Evolutionary conservation across 2,888 invertebrate genomes (phyloP), one percentile per base, ranked within the genome.

Genomic region (Acanthosepion lycidas): DNA sequence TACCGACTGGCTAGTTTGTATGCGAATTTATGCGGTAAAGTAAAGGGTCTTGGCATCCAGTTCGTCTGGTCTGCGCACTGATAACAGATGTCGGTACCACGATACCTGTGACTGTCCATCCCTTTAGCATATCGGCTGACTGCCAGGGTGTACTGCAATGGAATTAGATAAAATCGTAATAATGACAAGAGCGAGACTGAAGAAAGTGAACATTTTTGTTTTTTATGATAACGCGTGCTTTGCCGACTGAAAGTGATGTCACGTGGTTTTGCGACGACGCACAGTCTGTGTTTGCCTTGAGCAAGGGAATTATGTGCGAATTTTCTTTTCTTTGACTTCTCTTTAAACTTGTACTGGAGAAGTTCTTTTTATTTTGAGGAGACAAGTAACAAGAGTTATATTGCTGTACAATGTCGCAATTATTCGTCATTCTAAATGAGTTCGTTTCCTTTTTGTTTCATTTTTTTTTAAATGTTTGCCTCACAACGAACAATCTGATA

Each of bases 211-310:
- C 59, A 59, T 59, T 59, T 59, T 59, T 20, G 15, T 78, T 78
- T 33, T n/a, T 78, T 78, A n/a, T n/a, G 78, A 78, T 78, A n/a
- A 78, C 18, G 78, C 5, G 78, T 78, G 18, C 78, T 12, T 23
- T 64, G 26, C 8, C 8, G 64, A 64, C 2, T 23, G 0, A 33
- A 12, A 33, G 15, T 15, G n/a, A 15, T 78, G 78, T 78, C 78
- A 78, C 78, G 78, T 78, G 78, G n/a, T 78, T 33, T 78, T 33
- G 3, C 18, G 78, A 78, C 78, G 78, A n/a, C 78, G 33, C 78
- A 33, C n/a, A 78, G 78, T 78, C 78, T 78, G 78, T 33, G 78
- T 78, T 78, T 78, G 78, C 78, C 78, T 78, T n/a, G n/a, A 78
- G 78, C 78, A 0, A n/a, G n/a, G n/a, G n/a, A 78, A 78, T n/a